phyloP scores from a whole-genome alignment of 2,888 invertebrate genomes.

The Myopa tessellatipennis region DNA sequence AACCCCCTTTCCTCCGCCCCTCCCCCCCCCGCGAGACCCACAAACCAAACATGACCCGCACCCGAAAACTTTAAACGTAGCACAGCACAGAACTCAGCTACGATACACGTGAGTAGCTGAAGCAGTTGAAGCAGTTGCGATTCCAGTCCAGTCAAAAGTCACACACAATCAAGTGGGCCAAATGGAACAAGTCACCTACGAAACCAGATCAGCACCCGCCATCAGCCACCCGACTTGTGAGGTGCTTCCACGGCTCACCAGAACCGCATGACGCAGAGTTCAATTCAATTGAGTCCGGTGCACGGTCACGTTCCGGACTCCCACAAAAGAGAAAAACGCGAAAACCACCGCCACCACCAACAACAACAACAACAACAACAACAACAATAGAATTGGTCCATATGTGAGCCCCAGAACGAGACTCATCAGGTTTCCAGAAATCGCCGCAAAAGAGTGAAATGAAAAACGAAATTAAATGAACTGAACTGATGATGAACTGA shows the following conservation, averaged over 20 bases:
- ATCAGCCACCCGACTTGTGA: not conserved
- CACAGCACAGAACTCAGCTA: not conserved
- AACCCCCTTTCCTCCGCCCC: not conserved
- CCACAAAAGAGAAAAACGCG: not conserved
- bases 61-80: constrained; percentile 2
- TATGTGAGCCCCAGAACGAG: constrained; percentile 56
- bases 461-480: not conserved
- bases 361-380: constrained; percentile 28
- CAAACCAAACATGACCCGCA: not conserved
- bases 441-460: not conserved
- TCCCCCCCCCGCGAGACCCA: not conserved
- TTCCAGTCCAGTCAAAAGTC: constrained; percentile 28
- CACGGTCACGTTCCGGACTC: constrained; percentile 50
- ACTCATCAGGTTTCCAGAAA: constrained; percentile 35
- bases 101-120: not conserved
- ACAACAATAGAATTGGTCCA: constrained; percentile 50
- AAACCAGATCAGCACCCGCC: constrained; percentile 5
- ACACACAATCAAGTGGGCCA: constrained; percentile 8
- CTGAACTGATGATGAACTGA: not conserved
- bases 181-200: constrained; percentile 31
- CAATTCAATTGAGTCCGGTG: constrained; percentile 32
- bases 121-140: not conserved
- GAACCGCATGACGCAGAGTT: constrained; percentile 21
- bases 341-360: not conserved
- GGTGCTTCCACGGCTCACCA: not conserved